phyloP scores from a whole-genome alignment of 1,140 invertebrate species.

The Popillia japonica region DNA sequence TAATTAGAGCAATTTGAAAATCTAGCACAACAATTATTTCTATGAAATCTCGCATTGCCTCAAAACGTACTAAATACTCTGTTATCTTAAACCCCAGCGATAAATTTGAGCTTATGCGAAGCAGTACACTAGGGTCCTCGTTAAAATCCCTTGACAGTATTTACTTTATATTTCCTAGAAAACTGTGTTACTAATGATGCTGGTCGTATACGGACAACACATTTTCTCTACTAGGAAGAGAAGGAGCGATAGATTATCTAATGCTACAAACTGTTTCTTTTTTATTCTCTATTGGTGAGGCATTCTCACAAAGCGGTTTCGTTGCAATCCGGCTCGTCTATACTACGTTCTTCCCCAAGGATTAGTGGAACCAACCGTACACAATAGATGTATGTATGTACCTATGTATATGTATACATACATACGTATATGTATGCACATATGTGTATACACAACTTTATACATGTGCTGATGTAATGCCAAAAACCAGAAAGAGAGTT shows the following conservation, averaged over 20 bases:
- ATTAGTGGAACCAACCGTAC: not conserved
- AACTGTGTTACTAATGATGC: not conserved
- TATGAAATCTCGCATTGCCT: too few relatives aligned
- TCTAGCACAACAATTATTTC: too few relatives aligned
- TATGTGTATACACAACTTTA: not conserved
- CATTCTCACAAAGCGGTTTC: not conserved
- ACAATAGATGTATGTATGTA: too few relatives aligned
- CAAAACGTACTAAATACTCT: too few relatives aligned
- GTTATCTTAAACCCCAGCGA: not conserved
- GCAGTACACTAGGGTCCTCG: not conserved
- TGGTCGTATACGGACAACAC: not conserved
- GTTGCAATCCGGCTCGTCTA: not conserved
- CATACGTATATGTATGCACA: too few relatives aligned
- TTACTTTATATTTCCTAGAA: not conserved
- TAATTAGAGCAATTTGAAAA: too few relatives aligned
- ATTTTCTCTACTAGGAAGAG: not conserved
- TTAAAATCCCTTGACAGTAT: not conserved
- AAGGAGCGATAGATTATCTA: not conserved
- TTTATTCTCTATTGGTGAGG: not conserved
- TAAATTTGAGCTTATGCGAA: not conserved
- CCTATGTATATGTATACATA: not conserved
- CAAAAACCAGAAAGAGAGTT: not conserved
- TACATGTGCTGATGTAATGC: not conserved
- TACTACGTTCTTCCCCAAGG: not conserved
- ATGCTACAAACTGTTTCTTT: not conserved